These are phyloP conservation scores for Acleris sparsana DNA, from an alignment of 2,888 invertebrate species.

Conservation along the genomic window DNA sequence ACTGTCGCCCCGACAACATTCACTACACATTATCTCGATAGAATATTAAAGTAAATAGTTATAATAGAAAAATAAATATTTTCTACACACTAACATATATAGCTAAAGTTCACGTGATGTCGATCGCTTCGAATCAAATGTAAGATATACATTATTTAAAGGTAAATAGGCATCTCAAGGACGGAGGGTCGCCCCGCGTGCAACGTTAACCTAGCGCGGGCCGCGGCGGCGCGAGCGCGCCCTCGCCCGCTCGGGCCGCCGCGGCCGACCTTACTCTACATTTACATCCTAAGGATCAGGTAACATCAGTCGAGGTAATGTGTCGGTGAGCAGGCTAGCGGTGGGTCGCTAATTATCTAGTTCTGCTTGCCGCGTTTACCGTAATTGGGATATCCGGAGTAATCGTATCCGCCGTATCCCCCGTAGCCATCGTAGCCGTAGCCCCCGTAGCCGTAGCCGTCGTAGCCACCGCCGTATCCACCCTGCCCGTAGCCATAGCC, in stretches of 20 bases:
- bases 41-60: slow-evolving; percentile 77
- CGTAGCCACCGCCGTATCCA: slow-evolving; percentile 88
- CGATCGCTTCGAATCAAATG: slow-evolving; percentile 71
- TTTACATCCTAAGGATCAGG: slow-evolving; percentile 80
- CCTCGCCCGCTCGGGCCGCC: slow-evolving; percentile 13
- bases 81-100: slow-evolving; percentile 82
- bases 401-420: slow-evolving; percentile 91
- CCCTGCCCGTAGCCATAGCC: slow-evolving; percentile 89
- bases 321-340: slow-evolving; percentile 78
- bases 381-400: slow-evolving; percentile 92
- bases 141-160: slow-evolving; percentile 66
- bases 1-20: slow-evolving; percentile 79
- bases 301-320: slow-evolving; percentile 84
- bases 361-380: slow-evolving; percentile 86
- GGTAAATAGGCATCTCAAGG: slow-evolving; percentile 78
- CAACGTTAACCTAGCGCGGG: slow-evolving; percentile 63
- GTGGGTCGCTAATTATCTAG: slow-evolving; percentile 65
- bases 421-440: slow-evolving; percentile 90
- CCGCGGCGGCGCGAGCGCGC: slow-evolving; percentile 35
- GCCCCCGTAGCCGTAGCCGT: slow-evolving; percentile 89
- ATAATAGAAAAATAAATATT: slow-evolving; percentile 83
- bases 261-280: slow-evolving; percentile 69
- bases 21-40: slow-evolving; percentile 83
- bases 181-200: slow-evolving; percentile 76
- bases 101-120: slow-evolving; percentile 81